Evolutionary conservation across 2,797 vertebrate species (phyloP).

Genomic region (Pangasius larnaudii): DNA sequence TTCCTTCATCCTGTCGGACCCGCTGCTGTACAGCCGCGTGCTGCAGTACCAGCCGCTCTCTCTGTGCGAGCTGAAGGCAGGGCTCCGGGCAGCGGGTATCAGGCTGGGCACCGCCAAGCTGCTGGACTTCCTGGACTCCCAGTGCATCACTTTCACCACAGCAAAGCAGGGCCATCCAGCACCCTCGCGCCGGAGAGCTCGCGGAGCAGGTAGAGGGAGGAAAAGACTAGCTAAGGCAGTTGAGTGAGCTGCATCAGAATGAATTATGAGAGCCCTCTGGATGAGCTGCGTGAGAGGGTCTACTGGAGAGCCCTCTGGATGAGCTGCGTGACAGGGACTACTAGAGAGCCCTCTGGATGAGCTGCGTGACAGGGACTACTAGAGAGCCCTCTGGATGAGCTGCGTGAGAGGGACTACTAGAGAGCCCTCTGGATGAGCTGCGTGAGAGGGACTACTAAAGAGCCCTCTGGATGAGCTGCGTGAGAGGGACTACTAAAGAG

Average conservation of each 20-base stretch:
- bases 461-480: background rate
- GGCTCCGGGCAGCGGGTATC: slow-evolving; percentile 84
- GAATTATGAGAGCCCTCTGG: background rate
- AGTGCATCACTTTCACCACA: slow-evolving; percentile 91
- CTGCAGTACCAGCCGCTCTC: slow-evolving; percentile 90
- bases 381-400: no score
- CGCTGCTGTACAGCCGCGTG: slow-evolving; percentile 79
- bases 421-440: no score
- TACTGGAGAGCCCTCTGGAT: background rate
- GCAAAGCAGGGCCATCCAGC: slow-evolving; percentile 72
- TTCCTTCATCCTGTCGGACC: slow-evolving; percentile 80
- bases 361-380: background rate
- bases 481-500: no score
- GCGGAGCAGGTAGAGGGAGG: slow-evolving; percentile 38
- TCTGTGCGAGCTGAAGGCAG: slow-evolving; percentile 79
- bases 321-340: background rate
- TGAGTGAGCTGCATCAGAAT: slow-evolving; percentile 33
- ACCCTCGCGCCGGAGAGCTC: slow-evolving; percentile 52
- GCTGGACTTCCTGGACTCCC: slow-evolving; percentile 88
- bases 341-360: background rate
- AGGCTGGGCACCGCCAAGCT: slow-evolving; percentile 82
- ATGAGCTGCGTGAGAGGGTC: background rate
- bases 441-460: no score
- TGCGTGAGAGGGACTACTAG: no score
- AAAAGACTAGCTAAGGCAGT: slow-evolving; percentile 44